These are phyloP conservation scores for Drosophila leontia DNA, from an alignment of 1,140 invertebrate species.

Conservation along the genomic window DNA sequence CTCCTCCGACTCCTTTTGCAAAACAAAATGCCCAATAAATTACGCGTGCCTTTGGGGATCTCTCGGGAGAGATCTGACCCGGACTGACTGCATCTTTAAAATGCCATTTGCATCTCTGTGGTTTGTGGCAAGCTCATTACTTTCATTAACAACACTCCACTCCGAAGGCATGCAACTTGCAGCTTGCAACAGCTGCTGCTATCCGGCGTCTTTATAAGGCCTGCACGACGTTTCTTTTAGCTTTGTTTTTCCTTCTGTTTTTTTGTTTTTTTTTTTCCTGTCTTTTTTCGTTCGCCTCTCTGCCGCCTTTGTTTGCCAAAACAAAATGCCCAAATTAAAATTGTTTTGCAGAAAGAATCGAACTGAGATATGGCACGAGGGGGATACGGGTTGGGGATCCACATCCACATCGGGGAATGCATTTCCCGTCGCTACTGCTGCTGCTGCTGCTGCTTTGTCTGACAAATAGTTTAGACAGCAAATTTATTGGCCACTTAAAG, in stretches of 20 bases:
- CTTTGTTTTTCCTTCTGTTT: slow-evolving; percentile 3
- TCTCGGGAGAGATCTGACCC: slow-evolving; percentile 57
- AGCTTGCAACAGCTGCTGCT: slow-evolving; percentile 41
- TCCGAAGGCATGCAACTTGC: slow-evolving; percentile 50
- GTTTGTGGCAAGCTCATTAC: slow-evolving; percentile 79
- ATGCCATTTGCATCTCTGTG: slow-evolving; percentile 83
- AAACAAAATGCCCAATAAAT: slow-evolving; percentile 80
- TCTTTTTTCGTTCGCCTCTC: slow-evolving; percentile 11
- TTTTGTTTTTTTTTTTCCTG: slow-evolving; percentile 5
- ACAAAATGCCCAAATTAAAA: slow-evolving; percentile 84
- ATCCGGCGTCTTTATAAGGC: slow-evolving; percentile 66
- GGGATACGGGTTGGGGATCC: slow-evolving; percentile 7
- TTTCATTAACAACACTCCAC: slow-evolving; percentile 82
- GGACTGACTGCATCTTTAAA: slow-evolving; percentile 79
- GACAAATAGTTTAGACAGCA: slow-evolving; percentile 85
- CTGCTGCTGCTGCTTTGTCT: slow-evolving; percentile 70
- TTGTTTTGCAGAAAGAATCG: slow-evolving; percentile 70
- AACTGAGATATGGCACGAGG: slow-evolving; percentile 24
- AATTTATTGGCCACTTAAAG: slow-evolving; percentile 85
- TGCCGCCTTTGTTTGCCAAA: slow-evolving; percentile 78
- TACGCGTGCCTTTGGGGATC: slow-evolving; percentile 64
- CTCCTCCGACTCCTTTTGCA: slow-evolving; percentile 4
- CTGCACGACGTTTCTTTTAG: slow-evolving; percentile 74
- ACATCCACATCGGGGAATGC: slow-evolving; percentile 51
- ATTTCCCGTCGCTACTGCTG: slow-evolving; percentile 64